Evolutionary conservation across 2,113 vertebrate genomes (phyloP).

Genomic region (Mohoua ochrocephala): DNA sequence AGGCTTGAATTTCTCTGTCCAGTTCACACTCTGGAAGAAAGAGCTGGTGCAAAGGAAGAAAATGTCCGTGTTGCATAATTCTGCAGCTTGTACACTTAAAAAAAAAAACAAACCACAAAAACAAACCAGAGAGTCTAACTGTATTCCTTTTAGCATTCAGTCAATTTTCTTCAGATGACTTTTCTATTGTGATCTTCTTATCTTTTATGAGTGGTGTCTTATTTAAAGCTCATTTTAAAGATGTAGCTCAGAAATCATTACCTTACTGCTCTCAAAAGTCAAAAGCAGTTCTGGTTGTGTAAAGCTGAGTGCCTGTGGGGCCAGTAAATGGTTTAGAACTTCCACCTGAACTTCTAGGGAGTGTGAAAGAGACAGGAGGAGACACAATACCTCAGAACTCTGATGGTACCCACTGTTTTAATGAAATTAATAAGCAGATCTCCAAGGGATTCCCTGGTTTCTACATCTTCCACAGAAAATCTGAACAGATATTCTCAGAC

Average conservation of each 20-base stretch:
- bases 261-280: neutral
- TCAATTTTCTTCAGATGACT: neutral
- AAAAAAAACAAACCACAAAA: no score
- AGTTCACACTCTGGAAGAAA: neutral
- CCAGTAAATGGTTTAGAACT: neutral
- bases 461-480: neutral
- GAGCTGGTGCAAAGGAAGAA: neutral
- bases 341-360: neutral
- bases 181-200: neutral
- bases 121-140: neutral
- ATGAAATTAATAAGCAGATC: neutral
- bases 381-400: neutral
- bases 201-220: neutral
- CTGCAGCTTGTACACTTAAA: neutral
- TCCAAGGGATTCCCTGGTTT: neutral
- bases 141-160: neutral
- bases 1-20: neutral
- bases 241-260: neutral
- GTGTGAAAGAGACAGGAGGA: neutral
- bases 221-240: neutral
- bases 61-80: neutral
- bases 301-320: neutral
- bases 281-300: neutral
- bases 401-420: neutral
- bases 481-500: neutral